Base-by-base conservation (phyloP, 2,113 vertebrate genomes). In the Myodes glareolus region DNA sequence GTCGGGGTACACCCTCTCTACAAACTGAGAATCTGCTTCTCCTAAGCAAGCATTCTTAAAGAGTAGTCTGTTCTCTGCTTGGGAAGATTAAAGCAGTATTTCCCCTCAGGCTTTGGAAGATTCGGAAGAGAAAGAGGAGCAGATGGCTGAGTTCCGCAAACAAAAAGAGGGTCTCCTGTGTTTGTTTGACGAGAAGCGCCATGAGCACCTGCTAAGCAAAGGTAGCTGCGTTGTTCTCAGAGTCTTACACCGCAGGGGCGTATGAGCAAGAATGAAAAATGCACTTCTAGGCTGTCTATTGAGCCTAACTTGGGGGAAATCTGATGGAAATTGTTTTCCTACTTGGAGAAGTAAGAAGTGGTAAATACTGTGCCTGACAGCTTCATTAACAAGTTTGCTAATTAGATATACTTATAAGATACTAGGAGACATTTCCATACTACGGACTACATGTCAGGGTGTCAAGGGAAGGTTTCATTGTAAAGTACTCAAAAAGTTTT, bases 181-280 rank as follows among this genome's bases (percentile, higher is more conserved):
- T 0, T 98, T 99, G 93, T 99, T 99, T 97, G 99, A 99, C 97
- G 99, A 99, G 97, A 99, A 99, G 92, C 99, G 98, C 13, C 99
- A 99, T 0, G 99, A 99, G 25, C 99, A 99, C 96, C 99, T 99
- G 23, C 97, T 99, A 61, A 99, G 99, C 98, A 99, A 99, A 99
- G 99, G 99, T 99, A 98, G 52, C 76, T 2, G 58, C 70, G 39
- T 78, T 90, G 23, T 82, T 55, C 8, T 61, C 23, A 85, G 16
- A 12, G 29, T 77, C 25, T 1, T 88, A 90, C 55, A 8, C 9
- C 1, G 45, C 19, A 33, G 67, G 36, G 17, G 16, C 75, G 52
- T 23, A 16, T 13, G 7, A 67, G 11, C 36, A 11, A 55, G 29
- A 63, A 63, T 16, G 72, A 70, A 45, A 27, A 21, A 42, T 31